Evolutionary conservation across 2,888 invertebrate species (phyloP), one percentile per base, ranked within the genome.

Genomic region (Aphelenchoides bicaudatus): DNA sequence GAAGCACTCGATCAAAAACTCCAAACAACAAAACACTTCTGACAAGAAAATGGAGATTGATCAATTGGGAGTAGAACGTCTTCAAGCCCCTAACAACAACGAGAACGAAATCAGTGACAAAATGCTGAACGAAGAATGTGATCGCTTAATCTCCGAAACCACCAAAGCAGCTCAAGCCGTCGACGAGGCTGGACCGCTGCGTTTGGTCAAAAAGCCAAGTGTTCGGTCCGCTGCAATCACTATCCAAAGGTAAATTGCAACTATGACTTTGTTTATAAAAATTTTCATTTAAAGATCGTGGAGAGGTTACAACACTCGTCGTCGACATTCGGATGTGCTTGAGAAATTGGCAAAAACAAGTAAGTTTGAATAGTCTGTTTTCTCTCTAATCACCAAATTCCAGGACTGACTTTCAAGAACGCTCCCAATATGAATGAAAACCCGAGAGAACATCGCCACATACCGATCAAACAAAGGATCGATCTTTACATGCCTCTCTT

Each of bases 371-470:
- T n/a, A n/a, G n/a, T n/a, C n/a, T n/a, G n/a, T n/a, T n/a, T n/a
- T n/a, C n/a, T n/a, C n/a, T n/a, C n/a, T n/a, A n/a, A n/a, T n/a
- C n/a, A n/a, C n/a, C n/a, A n/a, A n/a, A n/a, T n/a, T n/a, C n/a
- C n/a, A n/a, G n/a, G 43, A 6, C 6, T 25, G 10, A 43, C 6
- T n/a, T 6, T 10, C 8, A 19, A n/a, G 16, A 43, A n/a, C 25
- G 16, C 43, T 6, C 43, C 43, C 10, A 34, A 16, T 16, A 34
- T 16, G 16, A 34, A 13, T 16, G 25, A 8, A 19, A 43, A 43
- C 43, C 43, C 43, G 10, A 10, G n/a, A 43, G 43, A 43, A 43
- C 43, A 43, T 43, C 43, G 43, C 8, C 16, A 21, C 43, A 19
- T 43, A 8, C 23, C 43, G 16, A n/a, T 43, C 23, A n/a, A n/a